These are phyloP conservation scores for Parus major DNA, from an alignment of 2,113 vertebrate genomes.

Conservation along the genomic window DNA sequence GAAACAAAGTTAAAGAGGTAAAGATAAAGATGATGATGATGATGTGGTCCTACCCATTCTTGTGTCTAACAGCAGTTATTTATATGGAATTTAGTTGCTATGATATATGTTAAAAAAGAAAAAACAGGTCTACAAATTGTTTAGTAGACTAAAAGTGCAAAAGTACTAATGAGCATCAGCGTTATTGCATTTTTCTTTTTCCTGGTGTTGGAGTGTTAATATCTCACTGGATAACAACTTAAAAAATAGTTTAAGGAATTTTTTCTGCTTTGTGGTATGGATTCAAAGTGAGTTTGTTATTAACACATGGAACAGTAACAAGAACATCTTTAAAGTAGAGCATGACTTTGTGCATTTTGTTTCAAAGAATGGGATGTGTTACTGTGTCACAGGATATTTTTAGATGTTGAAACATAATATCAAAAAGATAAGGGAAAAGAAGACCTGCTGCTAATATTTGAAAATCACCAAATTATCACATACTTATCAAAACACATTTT, in stretches of 20 bases:
- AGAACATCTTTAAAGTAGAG: background rate
- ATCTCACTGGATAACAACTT: background rate
- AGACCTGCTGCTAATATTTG: background rate
- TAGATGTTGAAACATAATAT: background rate
- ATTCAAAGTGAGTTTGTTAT: background rate
- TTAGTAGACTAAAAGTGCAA: background rate
- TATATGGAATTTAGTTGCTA: background rate
- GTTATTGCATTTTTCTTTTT: background rate
- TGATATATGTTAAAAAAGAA: background rate
- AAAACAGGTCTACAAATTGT: background rate
- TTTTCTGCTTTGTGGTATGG: background rate
- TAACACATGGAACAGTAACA: background rate
- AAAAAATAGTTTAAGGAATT: background rate
- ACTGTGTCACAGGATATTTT: background rate
- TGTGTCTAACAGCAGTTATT: background rate
- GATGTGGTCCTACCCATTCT: background rate
- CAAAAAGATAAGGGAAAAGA: background rate
- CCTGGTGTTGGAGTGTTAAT: background rate
- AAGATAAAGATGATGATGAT: background rate
- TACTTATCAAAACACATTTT: background rate
- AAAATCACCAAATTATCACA: background rate
- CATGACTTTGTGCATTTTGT: background rate
- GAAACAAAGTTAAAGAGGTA: slow-evolving; percentile 98
- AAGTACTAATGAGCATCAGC: background rate
- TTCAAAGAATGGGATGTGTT: background rate